phyloP scores from a whole-genome alignment of 2,888 invertebrate genomes.

The Apamea anceps region DNA sequence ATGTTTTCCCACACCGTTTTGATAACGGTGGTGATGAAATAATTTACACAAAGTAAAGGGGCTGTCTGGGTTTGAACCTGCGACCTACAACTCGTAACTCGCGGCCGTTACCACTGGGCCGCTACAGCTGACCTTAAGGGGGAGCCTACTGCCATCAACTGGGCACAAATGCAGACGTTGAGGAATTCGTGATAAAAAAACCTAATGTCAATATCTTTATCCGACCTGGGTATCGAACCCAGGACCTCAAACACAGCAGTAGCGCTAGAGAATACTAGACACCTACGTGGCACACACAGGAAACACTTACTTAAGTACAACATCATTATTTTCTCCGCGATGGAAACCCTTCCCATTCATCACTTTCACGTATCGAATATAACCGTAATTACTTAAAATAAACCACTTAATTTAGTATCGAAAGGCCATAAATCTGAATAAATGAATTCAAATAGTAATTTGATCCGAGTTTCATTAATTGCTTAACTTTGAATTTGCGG shows the following conservation, averaged over 20 bases:
- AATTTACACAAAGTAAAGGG: too few relatives aligned
- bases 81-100: too few relatives aligned
- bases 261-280: not conserved
- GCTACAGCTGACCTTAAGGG: too few relatives aligned
- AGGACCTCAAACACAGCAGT: not conserved
- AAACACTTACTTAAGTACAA: not conserved
- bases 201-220: too few relatives aligned
- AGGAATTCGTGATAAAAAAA: too few relatives aligned
- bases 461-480: slow-evolving; percentile 35
- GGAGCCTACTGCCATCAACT: too few relatives aligned
- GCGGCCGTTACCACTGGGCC: too few relatives aligned
- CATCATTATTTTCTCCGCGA: slow-evolving; percentile 18
- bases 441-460: slow-evolving; percentile 21
- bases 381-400: slow-evolving; percentile 51
- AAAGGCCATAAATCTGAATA: slow-evolving; percentile 52
- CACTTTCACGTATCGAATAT: slow-evolving; percentile 42
- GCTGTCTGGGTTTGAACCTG: too few relatives aligned
- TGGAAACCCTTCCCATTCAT: slow-evolving; percentile 42
- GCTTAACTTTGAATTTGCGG: slow-evolving; percentile 19
- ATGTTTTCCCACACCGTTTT: too few relatives aligned
- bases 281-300: not conserved
- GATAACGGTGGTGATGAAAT: too few relatives aligned
- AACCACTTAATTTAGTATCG: slow-evolving; percentile 36
- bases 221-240: too few relatives aligned
- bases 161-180: too few relatives aligned